phyloP scores from a whole-genome alignment of 2,888 invertebrate species.

The Aphidius colemani region DNA sequence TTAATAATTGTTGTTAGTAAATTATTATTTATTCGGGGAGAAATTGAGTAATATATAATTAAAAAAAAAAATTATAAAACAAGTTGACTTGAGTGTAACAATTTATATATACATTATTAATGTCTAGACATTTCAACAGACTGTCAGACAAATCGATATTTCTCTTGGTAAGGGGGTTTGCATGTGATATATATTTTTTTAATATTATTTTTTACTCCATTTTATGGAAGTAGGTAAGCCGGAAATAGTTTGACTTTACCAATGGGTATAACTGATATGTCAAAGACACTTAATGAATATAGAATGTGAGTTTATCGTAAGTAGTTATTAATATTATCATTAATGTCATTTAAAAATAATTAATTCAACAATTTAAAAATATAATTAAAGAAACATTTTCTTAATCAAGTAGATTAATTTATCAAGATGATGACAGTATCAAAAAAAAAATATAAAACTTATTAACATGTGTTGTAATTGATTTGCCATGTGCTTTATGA shows the following conservation, averaged over 20 bases:
- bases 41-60: slow-evolving; percentile 1
- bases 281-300: slow-evolving; percentile 87
- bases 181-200: slow-evolving; percentile 23
- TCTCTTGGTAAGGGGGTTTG: slow-evolving; percentile 31
- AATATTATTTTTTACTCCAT: too few relatives aligned
- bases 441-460: too few relatives aligned
- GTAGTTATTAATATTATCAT: slow-evolving; percentile 57
- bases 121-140: slow-evolving; percentile 16
- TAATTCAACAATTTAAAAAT: not conserved
- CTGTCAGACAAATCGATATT: slow-evolving; percentile 30
- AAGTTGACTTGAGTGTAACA: too few relatives aligned
- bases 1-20: slow-evolving; percentile 4
- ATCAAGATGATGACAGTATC: too few relatives aligned
- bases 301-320: slow-evolving; percentile 91
- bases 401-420: too few relatives aligned
- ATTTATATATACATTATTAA: not conserved
- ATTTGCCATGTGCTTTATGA: too few relatives aligned
- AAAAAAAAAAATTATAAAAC: not conserved
- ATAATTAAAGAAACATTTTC: too few relatives aligned
- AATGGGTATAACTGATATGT: slow-evolving; percentile 67
- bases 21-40: slow-evolving; percentile 2
- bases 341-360: not conserved
- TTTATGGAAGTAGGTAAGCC: slow-evolving; percentile 41
- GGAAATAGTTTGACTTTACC: slow-evolving; percentile 42
- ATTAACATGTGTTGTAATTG: too few relatives aligned